Evolutionary conservation across 2,797 vertebrate genomes (phyloP), one percentile per base, ranked within the genome.

Genomic region (Myotis findleyi): DNA sequence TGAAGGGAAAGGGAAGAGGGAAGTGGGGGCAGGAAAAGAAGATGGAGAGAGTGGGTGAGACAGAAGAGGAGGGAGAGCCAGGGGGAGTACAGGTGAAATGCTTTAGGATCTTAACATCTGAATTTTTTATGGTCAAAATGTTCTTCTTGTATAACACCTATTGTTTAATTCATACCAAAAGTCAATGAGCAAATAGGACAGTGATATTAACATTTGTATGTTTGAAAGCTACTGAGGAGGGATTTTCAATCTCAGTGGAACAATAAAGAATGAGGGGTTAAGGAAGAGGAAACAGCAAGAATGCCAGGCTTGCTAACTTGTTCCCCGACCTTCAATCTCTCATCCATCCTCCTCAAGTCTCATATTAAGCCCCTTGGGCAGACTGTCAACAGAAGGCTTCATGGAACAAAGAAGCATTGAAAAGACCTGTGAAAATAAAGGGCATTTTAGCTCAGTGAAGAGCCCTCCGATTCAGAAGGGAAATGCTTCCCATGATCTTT

Each of bases 61-160:
- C 0, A 17, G 20, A 21, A 5, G 0, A 36, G 5, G 27, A 30
- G 1, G 2, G 23, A 62, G 27, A 33, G 25, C 1, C 4, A 53
- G 23, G 4, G 44, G 36, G 30, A 21, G 2, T 5, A 0, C 1
- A 7, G 4, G 0, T 17, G 12, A 64, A 76, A 53, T 1, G 2
- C 27, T 80, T 44, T 11, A n/a, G 16, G 41, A n/a, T 49, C 68
- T 73, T 87, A 66, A 80, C 66, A 41, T 62, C 30, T 36, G 20
- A 41, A 13, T 75, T 84, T 64, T 10, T n/a, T 27, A 33, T 38
- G 16, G 23, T 3, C 44, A 38, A 71, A 33, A 47, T 53, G 49
- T 82, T 68, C 33, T 86, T 91, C 68, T 68, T 8, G 0, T 68
- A 3, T 64, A 14, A 66, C 11, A 30, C 21, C 14, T 41, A 6